Evolutionary conservation across 2,797 vertebrate genomes (phyloP).

Genomic region (Hypotaenidia philippensis): DNA sequence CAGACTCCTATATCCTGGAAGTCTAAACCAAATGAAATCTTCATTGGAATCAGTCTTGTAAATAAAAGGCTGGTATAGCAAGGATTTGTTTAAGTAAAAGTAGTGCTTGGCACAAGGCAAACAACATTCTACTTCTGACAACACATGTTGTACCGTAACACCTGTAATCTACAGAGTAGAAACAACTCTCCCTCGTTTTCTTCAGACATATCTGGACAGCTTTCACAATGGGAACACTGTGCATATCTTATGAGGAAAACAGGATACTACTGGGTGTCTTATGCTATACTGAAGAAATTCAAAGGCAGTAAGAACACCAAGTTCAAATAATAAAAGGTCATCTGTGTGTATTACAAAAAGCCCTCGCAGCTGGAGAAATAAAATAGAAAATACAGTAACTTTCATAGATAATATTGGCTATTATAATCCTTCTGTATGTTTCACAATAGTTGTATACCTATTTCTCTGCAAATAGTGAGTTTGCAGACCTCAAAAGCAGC

Average conservation of each 20-base stretch:
- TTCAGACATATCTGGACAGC: neutral
- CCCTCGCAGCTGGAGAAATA: neutral
- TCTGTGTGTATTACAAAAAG: neutral
- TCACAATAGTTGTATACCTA: neutral
- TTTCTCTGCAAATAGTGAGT: neutral
- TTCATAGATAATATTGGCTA: neutral
- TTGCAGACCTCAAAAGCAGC: neutral
- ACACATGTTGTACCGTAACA: neutral
- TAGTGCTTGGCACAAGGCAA: neutral
- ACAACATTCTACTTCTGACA: neutral
- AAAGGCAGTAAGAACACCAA: neutral
- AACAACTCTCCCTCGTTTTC: neutral
- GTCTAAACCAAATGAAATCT: neutral
- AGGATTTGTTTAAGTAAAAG: neutral
- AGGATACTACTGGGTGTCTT: neutral
- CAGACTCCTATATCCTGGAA: neutral
- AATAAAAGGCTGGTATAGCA: neutral
- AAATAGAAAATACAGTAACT: neutral
- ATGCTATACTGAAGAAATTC: neutral
- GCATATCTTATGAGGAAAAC: neutral
- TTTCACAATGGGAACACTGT: neutral
- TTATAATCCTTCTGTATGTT: neutral
- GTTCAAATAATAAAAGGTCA: neutral
- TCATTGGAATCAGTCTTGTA: neutral
- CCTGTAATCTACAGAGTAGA: neutral